Conservation (phyloP, 1,140 invertebrate species). For the Globodera rostochiensis region DNA sequence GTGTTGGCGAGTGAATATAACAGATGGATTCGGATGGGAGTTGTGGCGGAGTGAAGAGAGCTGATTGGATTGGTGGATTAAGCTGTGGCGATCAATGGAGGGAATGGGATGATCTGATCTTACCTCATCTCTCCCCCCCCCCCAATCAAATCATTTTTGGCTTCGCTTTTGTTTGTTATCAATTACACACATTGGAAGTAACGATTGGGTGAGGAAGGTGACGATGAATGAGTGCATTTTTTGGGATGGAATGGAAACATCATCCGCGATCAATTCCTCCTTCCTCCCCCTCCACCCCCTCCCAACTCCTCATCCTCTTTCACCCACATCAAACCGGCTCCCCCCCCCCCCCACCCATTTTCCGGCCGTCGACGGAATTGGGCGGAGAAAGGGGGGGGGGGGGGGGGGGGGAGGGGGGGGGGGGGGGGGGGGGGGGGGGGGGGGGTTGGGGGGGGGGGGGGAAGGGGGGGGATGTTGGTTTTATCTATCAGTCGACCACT, state of each 20-base stretch:
- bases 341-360: background rate
- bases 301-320: background rate
- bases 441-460: too few species aligned
- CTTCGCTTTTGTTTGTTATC: too few species aligned
- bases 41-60: background rate
- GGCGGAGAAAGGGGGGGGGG: background rate
- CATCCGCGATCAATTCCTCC: background rate
- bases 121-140: too few species aligned
- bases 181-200: too few species aligned
- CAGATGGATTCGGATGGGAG: constrained; percentile 13
- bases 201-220: too few species aligned
- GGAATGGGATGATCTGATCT: background rate
- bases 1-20: background rate
- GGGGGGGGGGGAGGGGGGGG: too few species aligned
- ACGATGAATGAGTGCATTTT: too few species aligned
- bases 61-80: constrained; percentile 5
- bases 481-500: background rate
- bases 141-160: too few species aligned
- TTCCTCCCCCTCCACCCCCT: too few species aligned
- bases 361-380: background rate
- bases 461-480: background rate
- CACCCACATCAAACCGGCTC: background rate
- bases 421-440: too few species aligned
- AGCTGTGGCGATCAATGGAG: background rate
- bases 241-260: too few species aligned